Evolutionary conservation across 2,113 vertebrate species (phyloP).

Genomic region (Leucopternis melanops): DNA sequence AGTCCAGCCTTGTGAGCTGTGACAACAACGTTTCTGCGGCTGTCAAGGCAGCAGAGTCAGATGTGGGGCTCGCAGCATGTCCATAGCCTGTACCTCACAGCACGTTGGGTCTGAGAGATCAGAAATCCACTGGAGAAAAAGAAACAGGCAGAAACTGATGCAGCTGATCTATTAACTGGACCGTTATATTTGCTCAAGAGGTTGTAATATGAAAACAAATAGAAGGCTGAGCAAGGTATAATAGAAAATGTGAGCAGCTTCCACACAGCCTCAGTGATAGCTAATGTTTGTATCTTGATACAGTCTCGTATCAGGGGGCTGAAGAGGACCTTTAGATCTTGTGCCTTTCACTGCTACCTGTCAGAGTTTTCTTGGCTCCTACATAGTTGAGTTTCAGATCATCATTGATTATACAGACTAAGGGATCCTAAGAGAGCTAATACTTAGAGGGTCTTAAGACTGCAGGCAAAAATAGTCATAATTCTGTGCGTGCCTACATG

Average conservation of each 20-base stretch:
- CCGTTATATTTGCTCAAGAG: not conserved
- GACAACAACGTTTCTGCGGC: not conserved
- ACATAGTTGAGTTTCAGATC: not conserved
- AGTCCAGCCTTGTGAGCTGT: not conserved
- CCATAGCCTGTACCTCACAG: not conserved
- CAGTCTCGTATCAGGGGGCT: not conserved
- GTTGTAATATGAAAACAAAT: not conserved
- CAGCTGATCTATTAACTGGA: not conserved
- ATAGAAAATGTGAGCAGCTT: not conserved
- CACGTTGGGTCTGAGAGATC: not conserved
- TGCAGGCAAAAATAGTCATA: not conserved
- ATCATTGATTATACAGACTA: not conserved
- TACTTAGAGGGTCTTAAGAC: not conserved
- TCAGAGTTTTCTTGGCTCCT: not conserved
- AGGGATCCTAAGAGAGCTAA: not conserved
- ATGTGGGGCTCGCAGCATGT: not conserved
- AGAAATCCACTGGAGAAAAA: not conserved
- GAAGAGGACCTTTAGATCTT: not conserved
- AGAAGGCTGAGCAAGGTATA: not conserved
- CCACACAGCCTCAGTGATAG: not conserved
- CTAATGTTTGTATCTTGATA: not conserved
- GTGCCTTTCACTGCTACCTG: not conserved
- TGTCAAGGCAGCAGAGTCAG: not conserved
- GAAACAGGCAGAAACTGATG: not conserved
- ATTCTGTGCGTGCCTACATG: not conserved